Evolutionary conservation across 2,113 vertebrate genomes (phyloP), one percentile per base, ranked within the genome.

Genomic region (Australoheros scitulus): DNA sequence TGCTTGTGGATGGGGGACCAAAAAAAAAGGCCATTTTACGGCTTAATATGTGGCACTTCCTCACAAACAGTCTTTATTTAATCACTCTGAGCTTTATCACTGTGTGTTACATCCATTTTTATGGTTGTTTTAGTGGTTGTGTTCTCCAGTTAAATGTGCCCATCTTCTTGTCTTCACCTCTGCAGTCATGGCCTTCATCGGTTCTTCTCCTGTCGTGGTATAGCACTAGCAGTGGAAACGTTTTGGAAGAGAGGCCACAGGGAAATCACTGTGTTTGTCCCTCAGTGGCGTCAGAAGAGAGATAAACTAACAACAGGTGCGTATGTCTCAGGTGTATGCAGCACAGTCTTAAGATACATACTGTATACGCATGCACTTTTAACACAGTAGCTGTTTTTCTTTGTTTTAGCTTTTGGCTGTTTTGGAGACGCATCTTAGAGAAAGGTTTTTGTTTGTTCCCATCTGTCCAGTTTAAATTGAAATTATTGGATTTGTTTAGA

Each of bases 201-300:
- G 24, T 96, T 99, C 93, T 99, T 99, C 85, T 99, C 98, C 41
- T 99, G 98, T 76, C 97, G 98, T 64, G 98, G 98, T 65, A 99
- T 99, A 76, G 98, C 98, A 6, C 96, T 99, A 79, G 97, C 98
- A 0, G 98, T 99, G 72, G 97, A 99, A 52, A 97, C 96, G 8
- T 99, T 99, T 59, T 99, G 98, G 98, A 97, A 94, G 78, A 95
- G 95, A 79, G 98, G 98, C 63, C 98, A 99, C 95, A 93, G 98
- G 86, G 97, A 98, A 76, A 99, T 99, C 91, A 99, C 98, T 0
- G 98, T 98, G 0, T 99, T 99, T 8, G 98, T 99, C 57, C 98
- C 98, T 1, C 98, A 99, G 91, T 99, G 98, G 98, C 97, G 98
- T 89, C 98, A 98, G 64, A 97, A 97, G 78, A 97, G 96, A 76